Evolutionary conservation across 1,140 invertebrate species (phyloP).

Genomic region (Conopomorpha cramerella): DNA sequence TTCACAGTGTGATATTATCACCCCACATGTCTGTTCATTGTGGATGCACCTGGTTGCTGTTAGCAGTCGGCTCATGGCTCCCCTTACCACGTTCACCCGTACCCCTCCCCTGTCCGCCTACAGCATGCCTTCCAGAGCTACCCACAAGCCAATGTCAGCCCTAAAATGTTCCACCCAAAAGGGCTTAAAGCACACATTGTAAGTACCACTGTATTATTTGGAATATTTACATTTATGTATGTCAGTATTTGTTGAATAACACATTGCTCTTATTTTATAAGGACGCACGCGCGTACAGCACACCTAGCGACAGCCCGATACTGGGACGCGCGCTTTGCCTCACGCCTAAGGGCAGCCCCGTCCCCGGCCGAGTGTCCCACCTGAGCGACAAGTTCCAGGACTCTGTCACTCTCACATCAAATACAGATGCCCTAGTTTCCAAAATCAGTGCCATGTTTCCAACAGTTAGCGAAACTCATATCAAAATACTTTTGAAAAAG

Average conservation of each 20-base stretch:
- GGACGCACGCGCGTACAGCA: constrained; percentile 30
- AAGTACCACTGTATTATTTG: constrained; percentile 25
- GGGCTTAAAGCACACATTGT: constrained; percentile 51
- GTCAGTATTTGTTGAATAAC: too few relatives aligned
- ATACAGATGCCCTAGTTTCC: constrained; percentile 73
- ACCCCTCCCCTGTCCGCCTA: constrained; percentile 49
- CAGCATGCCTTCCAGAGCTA: constrained; percentile 54
- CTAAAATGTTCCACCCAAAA: constrained; percentile 54
- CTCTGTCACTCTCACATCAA: constrained; percentile 64
- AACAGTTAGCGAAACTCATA: constrained; percentile 86
- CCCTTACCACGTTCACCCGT: constrained; percentile 55
- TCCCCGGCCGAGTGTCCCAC: constrained; percentile 48
- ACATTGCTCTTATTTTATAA: constrained; percentile 5
- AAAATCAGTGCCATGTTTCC: constrained; percentile 92
- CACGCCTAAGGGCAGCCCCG: constrained; percentile 52
- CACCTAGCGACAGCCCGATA: constrained; percentile 51
- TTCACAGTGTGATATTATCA: constrained; percentile 44
- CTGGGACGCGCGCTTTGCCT: constrained; percentile 58
- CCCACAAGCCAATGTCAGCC: constrained; percentile 19
- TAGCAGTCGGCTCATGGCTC: constrained; percentile 50
- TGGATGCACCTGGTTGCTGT: constrained; percentile 9
- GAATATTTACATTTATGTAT: too few relatives aligned
- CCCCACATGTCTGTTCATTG: constrained; percentile 50
- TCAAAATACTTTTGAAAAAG: constrained; percentile 85
- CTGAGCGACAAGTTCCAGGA: constrained; percentile 68